Conservation (phyloP, 2,888 invertebrate species). For the Drosophila mimica region DNA sequence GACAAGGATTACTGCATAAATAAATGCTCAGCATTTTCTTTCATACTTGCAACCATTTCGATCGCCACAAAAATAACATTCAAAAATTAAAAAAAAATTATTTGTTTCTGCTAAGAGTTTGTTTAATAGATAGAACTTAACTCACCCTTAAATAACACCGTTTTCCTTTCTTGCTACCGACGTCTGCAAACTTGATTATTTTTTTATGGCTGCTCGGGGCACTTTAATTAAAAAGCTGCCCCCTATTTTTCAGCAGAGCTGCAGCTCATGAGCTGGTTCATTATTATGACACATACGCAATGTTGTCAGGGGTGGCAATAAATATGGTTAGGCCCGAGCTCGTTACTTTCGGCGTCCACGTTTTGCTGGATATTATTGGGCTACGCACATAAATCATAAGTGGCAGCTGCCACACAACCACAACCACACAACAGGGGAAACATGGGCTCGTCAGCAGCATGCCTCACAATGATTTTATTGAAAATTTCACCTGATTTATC, state of each 20-base stretch:
- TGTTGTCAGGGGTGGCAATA: conserved; percentile 31
- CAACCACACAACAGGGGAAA: conserved; percentile 10
- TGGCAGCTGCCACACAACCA: conserved; percentile 49
- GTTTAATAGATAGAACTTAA: neutral
- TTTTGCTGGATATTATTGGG: conserved; percentile 55
- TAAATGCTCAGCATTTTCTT: neutral
- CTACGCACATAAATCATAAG: conserved; percentile 66
- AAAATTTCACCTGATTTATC: conserved; percentile 75
- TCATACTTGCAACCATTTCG: neutral
- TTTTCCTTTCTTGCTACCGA: neutral
- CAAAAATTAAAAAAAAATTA: neutral
- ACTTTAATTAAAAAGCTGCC: conserved; percentile 52
- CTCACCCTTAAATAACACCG: neutral
- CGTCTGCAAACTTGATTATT: conserved; percentile 28
- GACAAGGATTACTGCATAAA: neutral
- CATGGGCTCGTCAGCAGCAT: conserved; percentile 60
- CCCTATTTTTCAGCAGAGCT: neutral
- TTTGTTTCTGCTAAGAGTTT: neutral
- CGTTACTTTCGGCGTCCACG: conserved; percentile 39
- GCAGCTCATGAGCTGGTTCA: conserved; percentile 25
- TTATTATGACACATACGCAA: conserved; percentile 52
- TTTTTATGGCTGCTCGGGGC: conserved; percentile 33
- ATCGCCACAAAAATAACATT: neutral
- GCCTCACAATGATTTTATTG: conserved; percentile 65
- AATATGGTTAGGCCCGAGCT: conserved; percentile 18